These are phyloP conservation scores for Oplegnathus fasciatus DNA, from an alignment of 2,113 vertebrate species.

Conservation along the genomic window DNA sequence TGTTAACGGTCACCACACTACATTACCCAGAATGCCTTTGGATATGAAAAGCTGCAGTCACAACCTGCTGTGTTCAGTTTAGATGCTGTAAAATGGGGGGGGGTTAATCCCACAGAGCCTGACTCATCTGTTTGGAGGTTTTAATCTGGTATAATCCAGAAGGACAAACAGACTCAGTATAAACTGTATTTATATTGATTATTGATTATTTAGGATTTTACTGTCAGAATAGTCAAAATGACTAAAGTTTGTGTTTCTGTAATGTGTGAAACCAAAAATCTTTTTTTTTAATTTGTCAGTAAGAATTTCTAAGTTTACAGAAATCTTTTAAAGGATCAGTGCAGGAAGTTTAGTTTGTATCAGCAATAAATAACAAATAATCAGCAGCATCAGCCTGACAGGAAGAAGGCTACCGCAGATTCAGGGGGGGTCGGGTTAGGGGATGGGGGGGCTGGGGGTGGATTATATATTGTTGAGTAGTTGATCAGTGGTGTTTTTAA, in stretches of 20 bases:
- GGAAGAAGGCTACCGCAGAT: not conserved
- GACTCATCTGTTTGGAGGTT: not conserved
- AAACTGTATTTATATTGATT: constrained; percentile 33
- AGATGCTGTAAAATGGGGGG: not conserved
- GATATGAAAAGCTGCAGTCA: constrained; percentile 15
- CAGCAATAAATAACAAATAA: too few species aligned
- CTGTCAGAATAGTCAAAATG: not conserved
- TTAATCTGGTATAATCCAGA: not conserved
- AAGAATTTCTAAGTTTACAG: not conserved
- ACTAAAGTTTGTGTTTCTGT: constrained; percentile 7
- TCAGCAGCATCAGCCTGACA: not conserved
- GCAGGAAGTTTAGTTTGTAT: not conserved
- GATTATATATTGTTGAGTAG: not conserved
- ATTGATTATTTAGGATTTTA: not conserved
- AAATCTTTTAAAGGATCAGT: not conserved
- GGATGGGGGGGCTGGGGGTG: not conserved
- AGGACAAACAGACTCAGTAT: not conserved
- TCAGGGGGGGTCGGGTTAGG: not conserved
- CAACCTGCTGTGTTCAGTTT: not conserved
- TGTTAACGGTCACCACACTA: constrained; percentile 49
- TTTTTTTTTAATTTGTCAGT: not conserved
- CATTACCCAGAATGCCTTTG: constrained; percentile 65
- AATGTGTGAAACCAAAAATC: constrained; percentile 22
- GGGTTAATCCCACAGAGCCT: not conserved
- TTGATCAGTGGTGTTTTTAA: not conserved